Evolutionary conservation across 2,797 vertebrate genomes (phyloP).

Genomic region (Sebastiscus tertius): DNA sequence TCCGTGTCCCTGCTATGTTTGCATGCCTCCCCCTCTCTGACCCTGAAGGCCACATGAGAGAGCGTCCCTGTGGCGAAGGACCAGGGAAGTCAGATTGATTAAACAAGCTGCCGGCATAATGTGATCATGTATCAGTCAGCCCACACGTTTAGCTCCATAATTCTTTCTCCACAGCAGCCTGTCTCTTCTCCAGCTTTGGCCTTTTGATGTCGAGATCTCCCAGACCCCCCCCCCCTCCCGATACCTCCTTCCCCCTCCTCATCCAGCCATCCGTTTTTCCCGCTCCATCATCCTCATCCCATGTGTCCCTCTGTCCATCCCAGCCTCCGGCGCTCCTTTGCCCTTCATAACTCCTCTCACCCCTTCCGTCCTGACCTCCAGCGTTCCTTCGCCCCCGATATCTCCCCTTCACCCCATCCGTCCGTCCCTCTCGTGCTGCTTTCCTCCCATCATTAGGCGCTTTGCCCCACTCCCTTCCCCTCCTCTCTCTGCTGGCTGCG

Average conservation of each 20-base stretch:
- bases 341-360: constrained; percentile 40
- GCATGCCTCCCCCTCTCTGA: background rate
- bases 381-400: constrained; percentile 11
- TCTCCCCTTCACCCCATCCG: constrained; percentile 9
- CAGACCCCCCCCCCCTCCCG: constrained; percentile 15
- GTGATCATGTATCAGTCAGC: constrained; percentile 65
- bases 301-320: constrained; percentile 21
- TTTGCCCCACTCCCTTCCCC: constrained; percentile 16
- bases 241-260: background rate
- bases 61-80: constrained; percentile 13
- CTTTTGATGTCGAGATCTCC: constrained; percentile 68
- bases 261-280: background rate
- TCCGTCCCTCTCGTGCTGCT: constrained; percentile 1
- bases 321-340: constrained; percentile 28
- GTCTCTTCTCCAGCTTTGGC: constrained; percentile 56
- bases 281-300: constrained; percentile 31
- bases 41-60: constrained; percentile 33
- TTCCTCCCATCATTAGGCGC: constrained; percentile 52
- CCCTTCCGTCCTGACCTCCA: constrained; percentile 37
- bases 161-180: constrained; percentile 52
- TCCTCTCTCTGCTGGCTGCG: constrained; percentile 50
- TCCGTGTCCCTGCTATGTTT: background rate
- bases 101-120: constrained; percentile 58
- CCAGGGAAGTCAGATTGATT: constrained; percentile 57
- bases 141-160: constrained; percentile 56